A percentile compares a stretch with the other conserved stretches of the same genome.
phyloP scores from a whole-genome alignment of 2,113 vertebrate species.

The Nerophis lumbriciformis region DNA sequence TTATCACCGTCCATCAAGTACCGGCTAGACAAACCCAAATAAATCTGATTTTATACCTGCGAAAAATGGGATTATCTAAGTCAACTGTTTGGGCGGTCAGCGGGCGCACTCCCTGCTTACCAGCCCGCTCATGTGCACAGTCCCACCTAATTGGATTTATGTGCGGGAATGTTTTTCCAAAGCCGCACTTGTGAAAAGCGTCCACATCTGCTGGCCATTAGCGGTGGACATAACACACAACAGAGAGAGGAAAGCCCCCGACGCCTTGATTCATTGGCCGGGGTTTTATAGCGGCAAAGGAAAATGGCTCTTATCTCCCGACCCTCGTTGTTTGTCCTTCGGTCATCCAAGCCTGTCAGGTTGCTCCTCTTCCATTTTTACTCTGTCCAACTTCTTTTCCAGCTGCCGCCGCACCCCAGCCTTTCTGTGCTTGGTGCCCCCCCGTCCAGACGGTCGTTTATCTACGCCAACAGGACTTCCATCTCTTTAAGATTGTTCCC shows the following conservation, averaged over 20 bases:
- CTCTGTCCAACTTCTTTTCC: slow-evolving; percentile 20
- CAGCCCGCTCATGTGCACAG: slow-evolving; percentile 49
- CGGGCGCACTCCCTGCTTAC: slow-evolving; percentile 23
- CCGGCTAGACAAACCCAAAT: slow-evolving; percentile 42
- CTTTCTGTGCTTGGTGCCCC: slow-evolving; percentile 3
- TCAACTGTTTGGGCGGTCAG: slow-evolving; percentile 44
- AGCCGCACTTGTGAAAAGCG: slow-evolving; percentile 75
- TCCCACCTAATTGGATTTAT: slow-evolving; percentile 72
- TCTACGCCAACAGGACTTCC: slow-evolving; percentile 50
- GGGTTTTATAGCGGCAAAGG: slow-evolving; percentile 62
- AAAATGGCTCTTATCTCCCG: slow-evolving; percentile 49
- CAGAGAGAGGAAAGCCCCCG: slow-evolving; percentile 69
- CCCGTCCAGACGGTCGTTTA: slow-evolving; percentile 34
- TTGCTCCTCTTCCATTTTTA: neutral
- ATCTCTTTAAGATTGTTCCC: slow-evolving; percentile 30
- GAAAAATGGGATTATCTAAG: slow-evolving; percentile 49
- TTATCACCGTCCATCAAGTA: slow-evolving; percentile 13
- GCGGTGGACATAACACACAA: slow-evolving; percentile 68
- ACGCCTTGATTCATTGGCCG: slow-evolving; percentile 69
- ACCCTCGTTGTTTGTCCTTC: slow-evolving; percentile 8
- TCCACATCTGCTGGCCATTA: slow-evolving; percentile 75
- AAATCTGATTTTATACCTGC: slow-evolving; percentile 27
- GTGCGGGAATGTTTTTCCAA: slow-evolving; percentile 73
- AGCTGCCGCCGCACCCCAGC: slow-evolving; percentile 10
- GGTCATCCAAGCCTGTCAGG: slow-evolving; percentile 16